Conservation (phyloP, 2,888 invertebrate genomes). For the Panopea generosa region DNA sequence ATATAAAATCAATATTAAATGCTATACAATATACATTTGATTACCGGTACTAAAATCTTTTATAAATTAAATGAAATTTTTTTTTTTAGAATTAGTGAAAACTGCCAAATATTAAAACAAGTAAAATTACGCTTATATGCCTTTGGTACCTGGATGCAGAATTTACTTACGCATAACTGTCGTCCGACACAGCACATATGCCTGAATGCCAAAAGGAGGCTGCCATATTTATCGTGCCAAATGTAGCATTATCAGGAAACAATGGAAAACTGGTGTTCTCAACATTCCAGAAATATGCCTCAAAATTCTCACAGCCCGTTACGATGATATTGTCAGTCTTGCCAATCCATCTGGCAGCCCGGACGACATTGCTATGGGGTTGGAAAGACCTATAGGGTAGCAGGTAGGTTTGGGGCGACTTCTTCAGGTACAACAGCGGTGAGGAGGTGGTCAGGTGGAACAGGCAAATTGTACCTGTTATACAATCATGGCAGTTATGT, state of each 20-base stretch:
- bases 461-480: conserved; percentile 61
- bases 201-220: conserved; percentile 22
- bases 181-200: conserved; percentile 30
- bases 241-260: conserved; percentile 14
- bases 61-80: too few species aligned
- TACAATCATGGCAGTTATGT: too few species aligned
- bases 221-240: conserved; percentile 13
- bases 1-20: too few species aligned
- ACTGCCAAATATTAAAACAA: too few species aligned
- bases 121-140: too few species aligned
- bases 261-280: conserved; percentile 35
- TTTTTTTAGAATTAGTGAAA: too few species aligned
- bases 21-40: too few species aligned
- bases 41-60: too few species aligned
- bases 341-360: conserved; percentile 45
- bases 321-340: conserved; percentile 18
- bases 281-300: conserved; percentile 45
- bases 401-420: conserved; percentile 23
- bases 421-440: conserved; percentile 26
- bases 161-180: conserved; percentile 53
- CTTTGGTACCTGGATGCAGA: too few species aligned
- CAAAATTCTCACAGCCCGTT: conserved; percentile 42
- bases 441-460: conserved; percentile 57
- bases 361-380: conserved; percentile 42
- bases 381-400: conserved; percentile 55